Conservation (phyloP, 2,888 invertebrate species). For the Sminthurinus aureus region DNA sequence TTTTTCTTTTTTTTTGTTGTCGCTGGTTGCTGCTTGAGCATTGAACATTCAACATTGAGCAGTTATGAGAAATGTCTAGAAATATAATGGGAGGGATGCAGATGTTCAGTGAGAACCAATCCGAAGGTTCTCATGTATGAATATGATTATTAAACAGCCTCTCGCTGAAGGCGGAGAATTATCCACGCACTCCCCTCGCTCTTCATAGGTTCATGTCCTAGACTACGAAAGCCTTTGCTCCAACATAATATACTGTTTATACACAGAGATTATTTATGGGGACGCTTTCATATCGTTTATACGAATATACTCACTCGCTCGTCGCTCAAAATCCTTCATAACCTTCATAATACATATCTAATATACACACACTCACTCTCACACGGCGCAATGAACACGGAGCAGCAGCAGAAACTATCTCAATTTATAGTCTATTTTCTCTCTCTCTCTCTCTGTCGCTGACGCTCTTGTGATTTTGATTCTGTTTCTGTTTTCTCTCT, state of each 20-base stretch:
- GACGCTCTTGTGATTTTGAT: too few relatives aligned
- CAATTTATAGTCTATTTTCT: too few relatives aligned
- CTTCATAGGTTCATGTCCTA: slow-evolving; percentile 27
- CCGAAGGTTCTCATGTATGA: slow-evolving; percentile 26
- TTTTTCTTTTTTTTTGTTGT: not conserved
- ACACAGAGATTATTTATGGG: slow-evolving; percentile 32
- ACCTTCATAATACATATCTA: too few relatives aligned
- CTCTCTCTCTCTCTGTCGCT: too few relatives aligned
- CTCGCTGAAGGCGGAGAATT: not conserved
- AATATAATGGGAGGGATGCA: slow-evolving; percentile 39
- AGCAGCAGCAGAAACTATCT: too few relatives aligned
- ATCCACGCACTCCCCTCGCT: slow-evolving; percentile 35
- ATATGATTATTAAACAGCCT: not conserved
- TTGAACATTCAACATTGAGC: not conserved
- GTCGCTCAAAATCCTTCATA: too few relatives aligned
- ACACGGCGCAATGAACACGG: too few relatives aligned
- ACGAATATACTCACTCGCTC: not conserved
- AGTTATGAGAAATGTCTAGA: slow-evolving; percentile 32
- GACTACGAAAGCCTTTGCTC: slow-evolving; percentile 35
- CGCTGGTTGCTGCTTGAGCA: not conserved
- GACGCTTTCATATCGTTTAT: not conserved
- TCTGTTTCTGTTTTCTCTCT: too few relatives aligned
- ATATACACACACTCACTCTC: too few relatives aligned
- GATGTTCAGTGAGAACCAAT: slow-evolving; percentile 42
- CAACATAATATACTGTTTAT: slow-evolving; percentile 9